Percentiles rank a stretch among this genome's conserved stretches.
Evolutionary conservation across 2,888 invertebrate species (phyloP).

Genomic region (Phasia obesa): DNA sequence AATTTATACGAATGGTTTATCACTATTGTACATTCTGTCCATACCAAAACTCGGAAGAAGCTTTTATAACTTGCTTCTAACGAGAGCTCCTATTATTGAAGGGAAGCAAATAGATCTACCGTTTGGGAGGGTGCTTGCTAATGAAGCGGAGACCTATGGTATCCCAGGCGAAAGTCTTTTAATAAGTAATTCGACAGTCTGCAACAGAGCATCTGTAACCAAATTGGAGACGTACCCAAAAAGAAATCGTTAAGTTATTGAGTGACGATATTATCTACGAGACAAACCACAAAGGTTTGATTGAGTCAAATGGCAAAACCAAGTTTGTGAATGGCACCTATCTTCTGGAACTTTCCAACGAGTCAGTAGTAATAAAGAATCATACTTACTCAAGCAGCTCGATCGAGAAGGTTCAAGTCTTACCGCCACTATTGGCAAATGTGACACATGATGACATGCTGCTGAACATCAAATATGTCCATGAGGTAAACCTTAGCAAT

Average conservation of each 20-base stretch:
- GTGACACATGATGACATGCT: constrained; percentile 6
- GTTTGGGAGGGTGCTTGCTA: neutral
- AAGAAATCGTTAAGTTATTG: constrained; percentile 13
- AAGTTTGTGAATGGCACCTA: neutral
- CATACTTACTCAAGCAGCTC: neutral
- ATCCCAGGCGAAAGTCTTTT: neutral
- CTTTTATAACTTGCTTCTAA: constrained; percentile 15
- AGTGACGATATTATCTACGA: neutral
- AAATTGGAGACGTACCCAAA: neutral
- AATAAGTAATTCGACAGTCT: constrained; percentile 16
- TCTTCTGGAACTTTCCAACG: neutral
- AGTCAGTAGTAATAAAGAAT: neutral
- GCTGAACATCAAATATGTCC: constrained; percentile 2
- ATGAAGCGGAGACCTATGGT: constrained; percentile 24
- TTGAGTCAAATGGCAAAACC: too few species aligned
- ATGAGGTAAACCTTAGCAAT: constrained; percentile 6
- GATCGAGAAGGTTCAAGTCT: neutral
- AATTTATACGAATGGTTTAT: constrained; percentile 20
- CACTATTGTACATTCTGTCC: constrained; percentile 10
- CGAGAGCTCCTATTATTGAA: constrained; percentile 9
- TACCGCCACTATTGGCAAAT: neutral
- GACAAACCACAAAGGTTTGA: neutral
- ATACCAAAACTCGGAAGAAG: constrained; percentile 11
- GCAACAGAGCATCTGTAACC: constrained; percentile 8
- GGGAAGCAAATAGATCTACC: constrained; percentile 15